These are phyloP conservation scores for Acrocephalus scirpaceus DNA, from an alignment of 2,797 vertebrate species.

Conservation along the genomic window DNA sequence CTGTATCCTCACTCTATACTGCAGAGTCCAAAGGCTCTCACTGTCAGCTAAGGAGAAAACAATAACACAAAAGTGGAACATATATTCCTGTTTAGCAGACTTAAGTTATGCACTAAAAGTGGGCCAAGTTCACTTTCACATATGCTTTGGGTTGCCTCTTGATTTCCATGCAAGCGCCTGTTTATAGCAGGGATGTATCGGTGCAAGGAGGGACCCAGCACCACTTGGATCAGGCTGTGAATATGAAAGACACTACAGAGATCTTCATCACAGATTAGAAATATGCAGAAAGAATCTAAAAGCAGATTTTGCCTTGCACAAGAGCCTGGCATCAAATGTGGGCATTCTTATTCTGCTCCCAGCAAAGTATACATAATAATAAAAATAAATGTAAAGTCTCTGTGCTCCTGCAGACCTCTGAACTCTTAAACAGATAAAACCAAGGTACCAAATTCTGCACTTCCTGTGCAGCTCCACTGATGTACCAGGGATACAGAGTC, in stretches of 20 bases:
- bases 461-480: neutral
- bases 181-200: neutral
- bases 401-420: neutral
- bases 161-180: neutral
- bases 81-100: neutral
- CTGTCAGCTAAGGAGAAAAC: neutral
- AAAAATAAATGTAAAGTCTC: neutral
- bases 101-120: neutral
- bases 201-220: neutral
- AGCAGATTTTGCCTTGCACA: neutral
- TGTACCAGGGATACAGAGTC: neutral
- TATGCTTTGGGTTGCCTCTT: conserved; percentile 28
- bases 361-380: neutral
- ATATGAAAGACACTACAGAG: neutral
- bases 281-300: neutral
- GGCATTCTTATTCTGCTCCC: neutral
- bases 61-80: neutral
- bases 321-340: neutral
- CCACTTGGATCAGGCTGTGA: neutral
- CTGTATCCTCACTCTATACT: neutral
- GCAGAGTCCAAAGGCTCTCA: neutral
- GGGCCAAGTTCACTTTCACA: neutral
- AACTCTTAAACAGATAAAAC: neutral
- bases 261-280: neutral
- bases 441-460: neutral